phyloP scores from a whole-genome alignment of 2,113 vertebrate genomes.

The Dendropsophus ebraccatus region DNA sequence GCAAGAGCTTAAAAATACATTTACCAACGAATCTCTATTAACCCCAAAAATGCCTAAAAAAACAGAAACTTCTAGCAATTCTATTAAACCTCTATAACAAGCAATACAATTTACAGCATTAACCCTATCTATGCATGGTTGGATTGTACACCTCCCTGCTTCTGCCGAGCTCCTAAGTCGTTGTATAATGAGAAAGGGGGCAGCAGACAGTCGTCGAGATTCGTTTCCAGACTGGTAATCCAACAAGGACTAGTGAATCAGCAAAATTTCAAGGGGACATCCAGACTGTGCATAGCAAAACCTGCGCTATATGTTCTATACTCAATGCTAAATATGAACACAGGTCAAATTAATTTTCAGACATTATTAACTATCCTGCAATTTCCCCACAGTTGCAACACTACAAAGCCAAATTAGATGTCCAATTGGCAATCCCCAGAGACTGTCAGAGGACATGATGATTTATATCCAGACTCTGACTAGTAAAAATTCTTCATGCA shows the following conservation, averaged over 20 bases:
- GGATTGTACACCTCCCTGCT: background rate
- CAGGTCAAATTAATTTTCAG: background rate
- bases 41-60: background rate
- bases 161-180: background rate
- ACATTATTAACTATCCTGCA: background rate
- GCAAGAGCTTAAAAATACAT: background rate
- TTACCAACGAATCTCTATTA: background rate
- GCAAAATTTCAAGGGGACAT: constrained; percentile 13
- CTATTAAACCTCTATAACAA: background rate
- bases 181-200: background rate
- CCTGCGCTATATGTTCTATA: background rate
- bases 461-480: background rate
- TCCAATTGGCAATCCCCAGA: background rate
- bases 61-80: too few species aligned
- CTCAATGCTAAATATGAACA: too few species aligned
- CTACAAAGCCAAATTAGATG: background rate
- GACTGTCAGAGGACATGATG: background rate
- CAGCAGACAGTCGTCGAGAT: background rate
- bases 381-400: background rate
- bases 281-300: background rate
- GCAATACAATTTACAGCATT: background rate
- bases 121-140: background rate
- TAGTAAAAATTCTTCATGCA: background rate
- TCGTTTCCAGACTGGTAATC: background rate
- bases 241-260: constrained; percentile 28